Evolutionary conservation across 2,888 invertebrate genomes (phyloP), one percentile per base, ranked within the genome.

Genomic region (Mythimna ferrago): DNA sequence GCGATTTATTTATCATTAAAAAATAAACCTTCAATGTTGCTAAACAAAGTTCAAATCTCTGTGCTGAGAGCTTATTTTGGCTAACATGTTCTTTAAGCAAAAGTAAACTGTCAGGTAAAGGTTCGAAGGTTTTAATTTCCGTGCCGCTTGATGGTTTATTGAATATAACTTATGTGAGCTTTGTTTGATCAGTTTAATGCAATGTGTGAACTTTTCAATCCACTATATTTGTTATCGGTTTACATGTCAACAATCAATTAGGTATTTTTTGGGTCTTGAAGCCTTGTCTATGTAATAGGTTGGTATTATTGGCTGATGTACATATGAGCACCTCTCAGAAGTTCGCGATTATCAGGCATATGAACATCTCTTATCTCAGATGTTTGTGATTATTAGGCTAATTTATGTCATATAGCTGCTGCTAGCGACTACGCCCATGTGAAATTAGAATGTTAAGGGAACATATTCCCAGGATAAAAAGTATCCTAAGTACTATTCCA

Each of bases 111-210:
- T 85, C 75, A 0, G 0, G 0, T 2, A 0, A 0, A 35, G 38
- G 67, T 0, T 0, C 10, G 48, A 73, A 48, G 64, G 75, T 61
- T 53, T 11, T 14, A 58, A 70, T 77, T 88, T 41, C n/a, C 26
- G 7, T 67, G 56, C 66, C 2, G 6, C 5, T 58, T 16, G 4
- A 1, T 11, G 32, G 6, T 14, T 41, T 41, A 67, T 70, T 58
- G 11, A 41, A 48, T n/a, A 35, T 6, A 51, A 73, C 58, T 88
- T 87, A 88, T 83, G 76, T 88, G 86, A 88, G 79, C 66, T 78
- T 21, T 78, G 44, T 81, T 84, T 85, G 77, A 77, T 76, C 65
- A 68, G 75, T 69, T 58, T 76, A 75, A 71, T 78, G 76, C 80
- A 68, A 81, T 79, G 71, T 82, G 73, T 86, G 71, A 82, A 82